Evolutionary conservation across 2,113 vertebrate species (phyloP).

Genomic region (Oceanites oceanicus): DNA sequence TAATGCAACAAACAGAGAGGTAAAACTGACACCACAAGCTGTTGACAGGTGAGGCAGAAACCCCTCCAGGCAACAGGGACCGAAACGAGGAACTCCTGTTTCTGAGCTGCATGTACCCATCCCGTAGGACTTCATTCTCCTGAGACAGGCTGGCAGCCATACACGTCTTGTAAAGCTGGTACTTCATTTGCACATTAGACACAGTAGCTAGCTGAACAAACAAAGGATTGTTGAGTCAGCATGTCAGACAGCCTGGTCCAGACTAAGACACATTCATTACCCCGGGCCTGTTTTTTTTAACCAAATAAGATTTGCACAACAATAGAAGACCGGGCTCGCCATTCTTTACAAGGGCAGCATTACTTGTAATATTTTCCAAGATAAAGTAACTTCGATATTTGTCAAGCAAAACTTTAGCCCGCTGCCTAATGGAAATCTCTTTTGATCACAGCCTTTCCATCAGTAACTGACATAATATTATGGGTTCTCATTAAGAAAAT

Average conservation of each 20-base stretch:
- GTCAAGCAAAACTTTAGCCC: not conserved
- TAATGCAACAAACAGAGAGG: not conserved
- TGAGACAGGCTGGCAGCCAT: not conserved
- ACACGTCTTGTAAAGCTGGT: not conserved
- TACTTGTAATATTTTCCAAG: not conserved
- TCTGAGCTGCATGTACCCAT: fast-evolving
- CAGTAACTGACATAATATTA: not conserved
- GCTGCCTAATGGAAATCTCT: not conserved
- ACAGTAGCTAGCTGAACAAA: not conserved
- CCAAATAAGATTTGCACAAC: not conserved
- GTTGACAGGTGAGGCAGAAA: not conserved
- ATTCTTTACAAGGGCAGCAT: not conserved
- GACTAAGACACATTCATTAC: not conserved
- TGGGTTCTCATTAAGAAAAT: not conserved
- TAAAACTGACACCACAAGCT: not conserved
- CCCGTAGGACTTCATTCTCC: not conserved
- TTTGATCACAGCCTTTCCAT: not conserved
- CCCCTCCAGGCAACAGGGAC: not conserved
- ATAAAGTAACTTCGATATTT: not conserved
- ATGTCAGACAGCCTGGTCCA: not conserved
- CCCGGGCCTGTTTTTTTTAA: not conserved
- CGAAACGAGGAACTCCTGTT: not conserved
- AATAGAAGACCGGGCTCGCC: not conserved
- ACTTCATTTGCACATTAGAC: not conserved
- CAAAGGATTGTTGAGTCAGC: not conserved